Evolutionary conservation across 2,113 vertebrate genomes (phyloP), one percentile per base, ranked within the genome.

Genomic region (Rattus rattus): DNA sequence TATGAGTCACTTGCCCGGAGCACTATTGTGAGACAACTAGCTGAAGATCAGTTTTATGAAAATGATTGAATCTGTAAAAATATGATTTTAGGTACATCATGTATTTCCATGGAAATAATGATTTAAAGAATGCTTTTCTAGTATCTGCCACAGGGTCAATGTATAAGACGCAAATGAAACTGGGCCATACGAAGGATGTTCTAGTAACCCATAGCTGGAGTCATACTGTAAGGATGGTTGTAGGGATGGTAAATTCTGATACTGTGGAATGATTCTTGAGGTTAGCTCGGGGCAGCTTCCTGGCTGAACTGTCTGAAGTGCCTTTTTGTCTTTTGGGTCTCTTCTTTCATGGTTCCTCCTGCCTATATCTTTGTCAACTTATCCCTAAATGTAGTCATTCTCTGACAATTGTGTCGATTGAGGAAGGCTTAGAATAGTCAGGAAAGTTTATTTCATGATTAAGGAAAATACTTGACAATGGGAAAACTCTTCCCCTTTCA

Each of bases 281-380:
- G 16, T 47, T 36, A 49, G 13, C 52, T 3, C 1, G 5, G 49
- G 52, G 10, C 61, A 67, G 54, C 3, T 7, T 67, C 80, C 84
- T 33, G n/a, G 26, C 65, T 22, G 43, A 36, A 56, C 19, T 20
- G 2, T 47, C 52, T 28, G 54, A 4, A 10, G 65, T 39, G 80
- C 30, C 84, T 77, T 28, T 65, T 86, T 56, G 19, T 69, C 83
- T 88, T 73, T 12, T 8, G 79, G 67, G 39, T 2, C 56, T 73
- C 47, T 70, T 47, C 43, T 43, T 87, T 73, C 61, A 73, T 28
- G 77, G 17, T 63, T 13, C 28, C 47, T 56, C n/a, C 47, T 75
- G 7, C 79, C 36, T 87, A 61, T 80, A 47, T 80, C 67, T 52
- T 76, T 95, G 36, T 95, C 86, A 91, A 22, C 49, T 83, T 81